These are phyloP conservation scores for Abramis brama DNA, from an alignment of 2,113 vertebrate species.

Conservation along the genomic window DNA sequence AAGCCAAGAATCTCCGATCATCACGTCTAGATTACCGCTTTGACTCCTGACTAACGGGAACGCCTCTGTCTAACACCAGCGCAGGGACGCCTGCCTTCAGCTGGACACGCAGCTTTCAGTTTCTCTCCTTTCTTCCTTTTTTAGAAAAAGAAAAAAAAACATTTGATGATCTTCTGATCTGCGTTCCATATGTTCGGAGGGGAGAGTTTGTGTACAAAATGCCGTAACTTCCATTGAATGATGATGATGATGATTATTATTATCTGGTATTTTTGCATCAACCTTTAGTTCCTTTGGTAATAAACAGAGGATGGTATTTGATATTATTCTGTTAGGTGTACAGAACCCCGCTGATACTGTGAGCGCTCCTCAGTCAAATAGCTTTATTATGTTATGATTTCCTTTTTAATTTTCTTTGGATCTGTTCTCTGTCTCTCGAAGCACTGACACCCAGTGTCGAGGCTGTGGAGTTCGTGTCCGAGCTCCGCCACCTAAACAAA, in stretches of 20 bases:
- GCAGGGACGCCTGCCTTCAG: conserved; percentile 75
- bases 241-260: conserved; percentile 23
- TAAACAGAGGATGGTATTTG: conserved; percentile 78
- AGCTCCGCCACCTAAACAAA: background rate
- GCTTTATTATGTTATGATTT: conserved; percentile 80
- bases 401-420: conserved; percentile 65
- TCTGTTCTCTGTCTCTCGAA: conserved; percentile 72
- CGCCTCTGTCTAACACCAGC: conserved; percentile 86
- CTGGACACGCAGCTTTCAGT: conserved; percentile 75
- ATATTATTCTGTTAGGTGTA: conserved; percentile 80
- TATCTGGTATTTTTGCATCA: conserved; percentile 89
- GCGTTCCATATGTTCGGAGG: conserved; percentile 78
- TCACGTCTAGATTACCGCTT: conserved; percentile 28
- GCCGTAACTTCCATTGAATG: conserved; percentile 79
- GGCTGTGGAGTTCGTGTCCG: conserved; percentile 45
- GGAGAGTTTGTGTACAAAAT: conserved; percentile 79
- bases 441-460: conserved; percentile 57
- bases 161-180: conserved; percentile 62
- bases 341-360: conserved; percentile 88
- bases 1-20: conserved; percentile 35
- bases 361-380: conserved; percentile 83
- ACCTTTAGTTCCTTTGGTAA: conserved; percentile 81
- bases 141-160: conserved; percentile 50
- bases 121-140: conserved; percentile 47
- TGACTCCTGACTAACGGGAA: conserved; percentile 77